Percentiles rank a stretch among this genome's conserved stretches.
Evolutionary conservation across 2,888 invertebrate genomes (phyloP).

Genomic region (Pardosa pseudoannulata): DNA sequence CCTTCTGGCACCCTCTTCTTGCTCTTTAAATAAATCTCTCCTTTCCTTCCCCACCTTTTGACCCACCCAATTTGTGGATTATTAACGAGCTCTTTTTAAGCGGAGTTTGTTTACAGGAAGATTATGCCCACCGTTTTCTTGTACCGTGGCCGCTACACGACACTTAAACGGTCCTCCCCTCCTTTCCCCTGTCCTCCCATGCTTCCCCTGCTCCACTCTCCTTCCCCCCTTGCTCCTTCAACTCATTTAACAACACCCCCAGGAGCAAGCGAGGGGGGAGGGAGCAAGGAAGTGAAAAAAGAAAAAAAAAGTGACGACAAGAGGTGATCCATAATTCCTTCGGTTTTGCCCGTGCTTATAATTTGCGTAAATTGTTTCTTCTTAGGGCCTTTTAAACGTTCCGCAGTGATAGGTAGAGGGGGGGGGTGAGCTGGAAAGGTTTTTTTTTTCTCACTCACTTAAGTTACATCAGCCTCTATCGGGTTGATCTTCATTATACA

Average conservation of each 20-base stretch:
- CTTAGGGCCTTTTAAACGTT: conserved; percentile 66
- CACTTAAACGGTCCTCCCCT: conserved; percentile 26
- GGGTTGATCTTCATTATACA: conserved; percentile 7
- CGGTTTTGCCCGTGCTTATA: conserved; percentile 70
- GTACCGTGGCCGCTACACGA: conserved; percentile 68
- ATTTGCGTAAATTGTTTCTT: conserved; percentile 72
- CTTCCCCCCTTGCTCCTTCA: conserved; percentile 28
- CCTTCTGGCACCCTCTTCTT: conserved; percentile 53
- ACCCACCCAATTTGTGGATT: conserved; percentile 71
- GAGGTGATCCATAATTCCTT: conserved; percentile 68
- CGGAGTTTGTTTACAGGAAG: conserved; percentile 70
- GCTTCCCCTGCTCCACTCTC: conserved; percentile 3
- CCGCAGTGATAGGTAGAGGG: conserved; percentile 38
- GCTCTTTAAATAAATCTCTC: conserved; percentile 69
- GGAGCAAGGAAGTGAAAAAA: conserved; percentile 20
- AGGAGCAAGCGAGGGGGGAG: conserved; percentile 18
- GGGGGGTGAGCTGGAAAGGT: background rate
- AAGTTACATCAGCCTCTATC: background rate
- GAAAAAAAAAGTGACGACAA: conserved; percentile 25
- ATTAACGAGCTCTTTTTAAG: conserved; percentile 71
- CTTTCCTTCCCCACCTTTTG: conserved; percentile 41
- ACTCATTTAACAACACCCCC: conserved; percentile 71
- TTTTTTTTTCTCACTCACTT: background rate
- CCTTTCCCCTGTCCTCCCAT: background rate
- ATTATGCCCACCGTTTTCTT: conserved; percentile 71